phyloP scores from a whole-genome alignment of 2,113 vertebrate genomes.

The Nesospiza acunhae region DNA sequence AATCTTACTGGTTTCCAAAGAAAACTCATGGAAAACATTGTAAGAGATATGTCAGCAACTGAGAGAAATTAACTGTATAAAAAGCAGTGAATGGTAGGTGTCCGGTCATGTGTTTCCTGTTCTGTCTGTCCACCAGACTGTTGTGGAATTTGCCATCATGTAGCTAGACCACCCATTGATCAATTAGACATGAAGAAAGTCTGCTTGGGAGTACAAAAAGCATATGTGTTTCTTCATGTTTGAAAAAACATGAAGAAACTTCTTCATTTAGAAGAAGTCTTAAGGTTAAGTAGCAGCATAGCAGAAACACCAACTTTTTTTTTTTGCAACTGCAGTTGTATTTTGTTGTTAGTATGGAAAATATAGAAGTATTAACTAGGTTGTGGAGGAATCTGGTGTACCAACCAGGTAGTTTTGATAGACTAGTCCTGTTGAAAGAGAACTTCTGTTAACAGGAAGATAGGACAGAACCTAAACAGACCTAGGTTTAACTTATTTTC shows the following conservation, averaged over 20 bases:
- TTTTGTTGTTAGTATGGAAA: not conserved
- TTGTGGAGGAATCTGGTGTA: not conserved
- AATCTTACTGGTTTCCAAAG: not conserved
- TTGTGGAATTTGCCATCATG: not conserved
- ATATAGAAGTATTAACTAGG: not conserved
- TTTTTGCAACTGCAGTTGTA: not conserved
- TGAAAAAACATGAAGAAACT: not conserved
- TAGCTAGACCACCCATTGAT: not conserved
- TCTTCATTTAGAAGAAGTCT: not conserved
- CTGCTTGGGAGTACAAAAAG: not conserved
- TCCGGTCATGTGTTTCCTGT: not conserved
- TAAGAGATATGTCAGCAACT: not conserved
- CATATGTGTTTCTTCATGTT: slow-evolving; percentile 5
- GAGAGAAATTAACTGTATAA: not conserved
- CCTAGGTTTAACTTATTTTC: not conserved
- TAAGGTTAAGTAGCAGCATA: not conserved
- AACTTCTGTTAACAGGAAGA: not conserved
- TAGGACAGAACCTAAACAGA: not conserved
- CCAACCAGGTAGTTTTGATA: not conserved
- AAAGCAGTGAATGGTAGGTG: not conserved
- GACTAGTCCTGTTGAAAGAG: not conserved
- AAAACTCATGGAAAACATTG: not conserved
- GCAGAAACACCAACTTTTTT: not conserved
- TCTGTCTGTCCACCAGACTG: not conserved
- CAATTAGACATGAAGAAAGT: not conserved